A percentile compares a stretch with the other conserved stretches of the same genome.
Evolutionary conservation across 2,113 vertebrate genomes (phyloP).

Genomic region (Rhadina sibilatrix): DNA sequence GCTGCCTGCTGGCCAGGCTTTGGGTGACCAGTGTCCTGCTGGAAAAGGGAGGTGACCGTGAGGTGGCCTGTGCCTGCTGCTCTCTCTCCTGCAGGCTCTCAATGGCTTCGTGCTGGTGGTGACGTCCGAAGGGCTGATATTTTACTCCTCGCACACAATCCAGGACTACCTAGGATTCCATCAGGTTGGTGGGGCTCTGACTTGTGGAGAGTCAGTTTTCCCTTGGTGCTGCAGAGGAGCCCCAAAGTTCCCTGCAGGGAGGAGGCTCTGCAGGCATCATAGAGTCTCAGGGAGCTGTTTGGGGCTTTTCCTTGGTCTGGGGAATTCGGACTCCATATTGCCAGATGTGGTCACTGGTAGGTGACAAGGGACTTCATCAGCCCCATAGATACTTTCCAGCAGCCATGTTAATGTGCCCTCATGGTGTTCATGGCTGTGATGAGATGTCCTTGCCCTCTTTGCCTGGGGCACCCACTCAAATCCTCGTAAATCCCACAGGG

Average conservation of each 20-base stretch:
- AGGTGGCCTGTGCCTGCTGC: rapidly evolving
- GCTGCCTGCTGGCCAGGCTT: background rate
- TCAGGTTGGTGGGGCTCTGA: slow-evolving; percentile 64
- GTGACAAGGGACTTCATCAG: background rate
- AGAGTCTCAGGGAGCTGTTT: rapidly evolving
- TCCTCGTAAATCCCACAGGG: background rate
- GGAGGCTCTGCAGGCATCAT: background rate
- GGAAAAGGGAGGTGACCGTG: background rate
- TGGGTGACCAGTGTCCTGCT: background rate
- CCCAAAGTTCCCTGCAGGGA: background rate
- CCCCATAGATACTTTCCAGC: background rate
- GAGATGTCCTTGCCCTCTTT: background rate
- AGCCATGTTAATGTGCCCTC: rapidly evolving
- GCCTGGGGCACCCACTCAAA: background rate
- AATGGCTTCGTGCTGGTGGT: slow-evolving; percentile 78
- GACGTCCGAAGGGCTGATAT: slow-evolving; percentile 74
- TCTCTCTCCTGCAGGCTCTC: slow-evolving; percentile 67
- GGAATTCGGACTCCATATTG: rapidly evolving
- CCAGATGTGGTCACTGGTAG: rapidly evolving
- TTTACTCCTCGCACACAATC: slow-evolving; percentile 78
- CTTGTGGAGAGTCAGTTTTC: background rate
- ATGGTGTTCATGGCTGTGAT: background rate
- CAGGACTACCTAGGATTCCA: slow-evolving; percentile 82
- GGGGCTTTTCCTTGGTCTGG: background rate
- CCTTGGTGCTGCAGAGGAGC: background rate